Percentiles rank a stretch among this genome's conserved stretches.
These are phyloP conservation scores for Phoenoteleia sp. DNA, from an alignment of 2,888 invertebrate genomes.

Conservation along the genomic window DNA sequence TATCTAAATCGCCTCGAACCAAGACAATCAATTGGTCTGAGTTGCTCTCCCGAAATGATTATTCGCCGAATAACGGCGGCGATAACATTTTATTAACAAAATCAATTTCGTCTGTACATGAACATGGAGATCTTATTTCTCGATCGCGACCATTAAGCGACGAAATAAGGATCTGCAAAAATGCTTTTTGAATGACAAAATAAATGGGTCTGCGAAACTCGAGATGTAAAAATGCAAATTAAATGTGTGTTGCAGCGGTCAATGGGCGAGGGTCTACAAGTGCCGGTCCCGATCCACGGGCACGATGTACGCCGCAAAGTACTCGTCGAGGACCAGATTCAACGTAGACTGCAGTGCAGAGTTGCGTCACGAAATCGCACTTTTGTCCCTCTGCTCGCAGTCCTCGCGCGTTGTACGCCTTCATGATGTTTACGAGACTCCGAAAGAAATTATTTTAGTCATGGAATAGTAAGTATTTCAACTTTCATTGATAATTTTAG, in stretches of 20 bases:
- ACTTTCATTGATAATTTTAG: too few relatives aligned
- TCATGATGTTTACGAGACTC: slow-evolving; percentile 92
- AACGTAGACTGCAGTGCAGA: slow-evolving; percentile 95
- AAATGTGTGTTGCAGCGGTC: slow-evolving; percentile 92
- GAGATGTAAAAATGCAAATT: slow-evolving; percentile 57
- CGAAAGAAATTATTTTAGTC: slow-evolving; percentile 92
- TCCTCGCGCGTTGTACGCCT: slow-evolving; percentile 95
- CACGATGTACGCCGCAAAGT: slow-evolving; percentile 98
- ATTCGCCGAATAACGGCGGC: slow-evolving; percentile 15
- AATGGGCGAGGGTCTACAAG: slow-evolving; percentile 98
- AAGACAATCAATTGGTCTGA: neutral
- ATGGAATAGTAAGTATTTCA: slow-evolving; percentile 93
- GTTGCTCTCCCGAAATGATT: slow-evolving; percentile 27
- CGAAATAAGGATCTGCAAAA: slow-evolving; percentile 25
- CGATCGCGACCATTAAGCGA: slow-evolving; percentile 28
- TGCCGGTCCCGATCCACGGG: slow-evolving; percentile 95
- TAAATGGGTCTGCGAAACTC: slow-evolving; percentile 26
- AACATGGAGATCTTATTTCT: slow-evolving; percentile 40
- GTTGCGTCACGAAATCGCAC: slow-evolving; percentile 97
- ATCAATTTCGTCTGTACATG: slow-evolving; percentile 47
- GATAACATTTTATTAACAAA: slow-evolving; percentile 48
- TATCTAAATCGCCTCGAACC: too few relatives aligned
- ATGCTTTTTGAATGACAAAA: slow-evolving; percentile 15
- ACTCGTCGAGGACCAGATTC: slow-evolving; percentile 96
- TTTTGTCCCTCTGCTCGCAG: slow-evolving; percentile 94